Percentiles rank a stretch among this genome's conserved stretches.
phyloP scores from a whole-genome alignment of 2,113 vertebrate species.

The Xiphias gladius region DNA sequence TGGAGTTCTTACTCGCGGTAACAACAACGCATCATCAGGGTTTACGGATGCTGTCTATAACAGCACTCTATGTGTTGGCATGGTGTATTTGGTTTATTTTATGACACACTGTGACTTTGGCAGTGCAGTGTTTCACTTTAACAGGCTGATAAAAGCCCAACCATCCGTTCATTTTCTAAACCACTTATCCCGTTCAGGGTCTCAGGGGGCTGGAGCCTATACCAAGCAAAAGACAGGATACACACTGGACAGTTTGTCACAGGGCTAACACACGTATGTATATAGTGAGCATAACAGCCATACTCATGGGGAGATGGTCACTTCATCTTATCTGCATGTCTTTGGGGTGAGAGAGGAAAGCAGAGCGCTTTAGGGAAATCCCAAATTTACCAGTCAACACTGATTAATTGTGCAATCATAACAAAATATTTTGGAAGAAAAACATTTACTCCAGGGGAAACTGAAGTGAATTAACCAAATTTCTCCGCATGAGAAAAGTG shows the following conservation, averaged over 20 bases:
- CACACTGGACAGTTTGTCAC: conserved; percentile 12
- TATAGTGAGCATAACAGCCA: not conserved
- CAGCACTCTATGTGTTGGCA: not conserved
- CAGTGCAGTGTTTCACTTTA: conserved; percentile 39
- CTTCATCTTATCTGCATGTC: not conserved
- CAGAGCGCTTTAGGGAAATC: not conserved
- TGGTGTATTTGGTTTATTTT: conserved; percentile 19
- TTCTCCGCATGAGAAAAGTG: not conserved
- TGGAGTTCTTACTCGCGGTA: conserved; percentile 16
- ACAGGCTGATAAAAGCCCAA: conserved; percentile 46
- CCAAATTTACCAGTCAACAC: not conserved
- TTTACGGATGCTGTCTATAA: not conserved
- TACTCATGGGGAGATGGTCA: not conserved
- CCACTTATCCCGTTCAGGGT: conserved; percentile 19
- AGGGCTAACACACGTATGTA: not conserved
- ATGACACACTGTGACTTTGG: not conserved
- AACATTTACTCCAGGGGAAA: not conserved
- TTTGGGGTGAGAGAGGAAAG: not conserved
- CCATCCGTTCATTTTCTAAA: conserved; percentile 45
- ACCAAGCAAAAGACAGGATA: conserved; percentile 15
- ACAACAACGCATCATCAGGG: not conserved
- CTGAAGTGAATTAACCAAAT: not conserved
- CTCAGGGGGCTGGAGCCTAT: conserved; percentile 24
- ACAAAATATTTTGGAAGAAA: not conserved
- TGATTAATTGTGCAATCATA: not conserved